Evolutionary conservation across 2,888 invertebrate species (phyloP).

Genomic region (Caradrina clavipalpis): DNA sequence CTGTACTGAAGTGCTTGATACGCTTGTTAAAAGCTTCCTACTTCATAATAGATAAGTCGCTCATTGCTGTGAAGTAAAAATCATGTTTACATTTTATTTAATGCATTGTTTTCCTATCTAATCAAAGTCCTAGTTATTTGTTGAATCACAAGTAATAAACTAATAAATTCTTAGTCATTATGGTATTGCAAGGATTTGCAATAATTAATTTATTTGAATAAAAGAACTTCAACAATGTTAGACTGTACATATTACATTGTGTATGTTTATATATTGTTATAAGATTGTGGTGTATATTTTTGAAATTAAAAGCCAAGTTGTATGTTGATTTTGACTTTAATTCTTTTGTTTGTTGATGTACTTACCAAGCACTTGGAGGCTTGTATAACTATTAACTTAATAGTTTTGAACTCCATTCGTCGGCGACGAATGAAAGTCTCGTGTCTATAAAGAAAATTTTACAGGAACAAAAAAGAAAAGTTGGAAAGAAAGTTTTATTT

Average conservation of each 20-base stretch:
- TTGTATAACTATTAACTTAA: no score
- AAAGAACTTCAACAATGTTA: constrained; percentile 57
- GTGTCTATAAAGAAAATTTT: no score
- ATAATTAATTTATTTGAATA: constrained; percentile 57
- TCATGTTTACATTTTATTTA: constrained; percentile 17
- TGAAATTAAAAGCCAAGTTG: constrained; percentile 82
- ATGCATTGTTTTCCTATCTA: constrained; percentile 34
- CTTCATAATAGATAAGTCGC: constrained; percentile 21
- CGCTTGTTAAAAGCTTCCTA: constrained; percentile 29
- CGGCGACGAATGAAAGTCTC: no score
- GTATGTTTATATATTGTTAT: constrained; percentile 72
- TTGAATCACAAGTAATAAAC: constrained; percentile 34
- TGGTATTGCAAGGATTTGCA: constrained; percentile 51
- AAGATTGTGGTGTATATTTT: constrained; percentile 85
- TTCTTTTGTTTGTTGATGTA: constrained; percentile 2
- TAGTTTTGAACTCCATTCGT: no score
- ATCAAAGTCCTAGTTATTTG: constrained; percentile 35
- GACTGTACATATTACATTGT: constrained; percentile 66
- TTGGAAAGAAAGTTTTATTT: no score
- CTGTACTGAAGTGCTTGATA: constrained; percentile 39
- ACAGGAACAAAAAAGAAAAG: no score
- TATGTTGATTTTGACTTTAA: constrained; percentile 68
- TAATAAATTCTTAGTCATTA: constrained; percentile 55
- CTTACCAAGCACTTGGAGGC: neutral
- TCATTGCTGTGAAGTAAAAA: constrained; percentile 21